Base-by-base conservation (phyloP, 2,797 vertebrate genomes). In the Pyrrhura leucotis region DNA sequence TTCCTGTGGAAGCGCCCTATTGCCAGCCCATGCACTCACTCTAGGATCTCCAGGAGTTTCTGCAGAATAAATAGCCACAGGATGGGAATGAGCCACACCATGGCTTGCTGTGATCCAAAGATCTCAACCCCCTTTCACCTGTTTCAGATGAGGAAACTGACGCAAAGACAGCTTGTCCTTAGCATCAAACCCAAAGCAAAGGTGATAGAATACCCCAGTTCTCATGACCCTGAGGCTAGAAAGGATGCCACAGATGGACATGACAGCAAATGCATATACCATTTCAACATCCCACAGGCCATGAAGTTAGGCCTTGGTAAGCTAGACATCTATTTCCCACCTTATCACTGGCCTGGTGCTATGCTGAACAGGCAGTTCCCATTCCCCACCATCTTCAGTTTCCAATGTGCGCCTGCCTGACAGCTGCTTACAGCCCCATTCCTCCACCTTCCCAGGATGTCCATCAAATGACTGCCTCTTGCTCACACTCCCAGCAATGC, bases 371-470 rank as follows among this genome's bases (percentile, higher is more conserved):
- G 40, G n/a, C 8, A 81, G 61, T 13, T 78, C 39, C 17, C 2
- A 1, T 68, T 79, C 7, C 20, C 22, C 19, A 45, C 15, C 28
- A 39, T 67, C 42, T 6, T 71, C 44, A 50, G 39, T 77, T 56
- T 71, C 26, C 26, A 44, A 0, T 0, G 2, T n/a, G n/a, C 1
- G 0, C 51, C 53, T 81, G 56, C 37, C 66, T 28, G 6, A 17
- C 69, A 47, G 29, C 59, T 82, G 68, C 76, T 90, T 23, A 12
- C 42, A 74, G 29, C 21, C 54, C 39, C 69, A 35, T 33, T 44
- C n/a, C 14, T 62, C 22, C 58, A 47, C 45, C 69, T 48, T 73
- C 45, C 48, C 58, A 71, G 45, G 48, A 14, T 84, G 44, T 9
- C 69, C 73, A 56, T 28, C 7, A 37, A 80, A 53, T 10, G 6